Conservation (phyloP, 2,113 vertebrate species). For the Alectura lathami region DNA sequence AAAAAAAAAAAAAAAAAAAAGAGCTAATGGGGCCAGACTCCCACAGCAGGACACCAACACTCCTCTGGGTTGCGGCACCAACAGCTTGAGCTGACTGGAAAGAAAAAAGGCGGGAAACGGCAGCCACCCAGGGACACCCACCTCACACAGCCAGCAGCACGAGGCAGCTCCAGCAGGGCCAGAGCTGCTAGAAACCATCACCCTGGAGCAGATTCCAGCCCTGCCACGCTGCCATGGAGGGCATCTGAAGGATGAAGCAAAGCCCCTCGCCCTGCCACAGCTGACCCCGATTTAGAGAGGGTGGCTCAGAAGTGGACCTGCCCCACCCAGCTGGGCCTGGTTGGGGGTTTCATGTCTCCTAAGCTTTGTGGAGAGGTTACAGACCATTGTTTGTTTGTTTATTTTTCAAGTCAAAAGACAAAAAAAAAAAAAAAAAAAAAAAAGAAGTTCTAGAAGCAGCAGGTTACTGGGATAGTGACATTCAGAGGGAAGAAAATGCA, state of each 20-base stretch:
- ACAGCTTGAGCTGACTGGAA: too few relatives aligned
- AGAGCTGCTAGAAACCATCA: rapidly evolving
- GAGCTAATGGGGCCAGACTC: background rate
- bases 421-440: background rate
- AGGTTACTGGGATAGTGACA: background rate
- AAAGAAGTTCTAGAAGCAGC: background rate
- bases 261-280: background rate
- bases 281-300: background rate
- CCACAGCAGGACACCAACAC: rapidly evolving
- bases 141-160: background rate
- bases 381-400: background rate
- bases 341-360: background rate
- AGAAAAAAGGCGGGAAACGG: background rate
- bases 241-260: background rate
- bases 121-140: rapidly evolving
- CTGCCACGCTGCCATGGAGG: rapidly evolving
- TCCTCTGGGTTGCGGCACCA: background rate
- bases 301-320: background rate
- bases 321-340: too few relatives aligned
- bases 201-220: rapidly evolving
- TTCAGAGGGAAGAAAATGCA: background rate
- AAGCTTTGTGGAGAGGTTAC: background rate
- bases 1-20: too few relatives aligned
- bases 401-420: background rate
- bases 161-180: background rate